Conservation (phyloP, 2,797 vertebrate species). For the Sebastolobus alascanus region DNA sequence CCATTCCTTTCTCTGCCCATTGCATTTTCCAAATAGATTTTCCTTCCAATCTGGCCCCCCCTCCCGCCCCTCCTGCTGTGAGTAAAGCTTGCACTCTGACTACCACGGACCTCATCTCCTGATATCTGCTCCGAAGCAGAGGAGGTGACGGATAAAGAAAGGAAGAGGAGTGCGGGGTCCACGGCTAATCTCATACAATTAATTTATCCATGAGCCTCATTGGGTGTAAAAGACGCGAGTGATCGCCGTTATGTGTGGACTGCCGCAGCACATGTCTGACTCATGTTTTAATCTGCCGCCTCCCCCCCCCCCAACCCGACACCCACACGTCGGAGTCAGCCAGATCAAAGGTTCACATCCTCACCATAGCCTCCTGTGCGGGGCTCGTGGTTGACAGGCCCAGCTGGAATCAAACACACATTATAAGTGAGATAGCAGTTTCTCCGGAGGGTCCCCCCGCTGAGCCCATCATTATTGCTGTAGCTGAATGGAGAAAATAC, state of each 20-base stretch:
- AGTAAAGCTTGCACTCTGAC: slow-evolving; percentile 38
- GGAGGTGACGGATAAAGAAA: slow-evolving; percentile 41
- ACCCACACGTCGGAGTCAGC: slow-evolving; percentile 38
- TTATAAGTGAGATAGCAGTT: slow-evolving; percentile 44
- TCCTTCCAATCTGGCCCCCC: slow-evolving; percentile 25
- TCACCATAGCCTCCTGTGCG: slow-evolving; percentile 45
- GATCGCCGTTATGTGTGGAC: slow-evolving; percentile 58
- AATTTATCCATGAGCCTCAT: slow-evolving; percentile 49
- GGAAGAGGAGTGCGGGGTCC: slow-evolving; percentile 20
- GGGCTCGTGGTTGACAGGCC: slow-evolving; percentile 48
- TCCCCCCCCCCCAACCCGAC: background rate
- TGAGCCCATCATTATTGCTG: slow-evolving; percentile 50
- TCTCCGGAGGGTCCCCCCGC: slow-evolving; percentile 53
- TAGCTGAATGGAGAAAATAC: slow-evolving; percentile 31
- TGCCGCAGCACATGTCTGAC: slow-evolving; percentile 52
- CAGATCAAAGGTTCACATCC: slow-evolving; percentile 71
- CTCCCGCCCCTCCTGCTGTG: slow-evolving; percentile 35
- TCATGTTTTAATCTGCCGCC: slow-evolving; percentile 71
- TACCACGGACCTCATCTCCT: slow-evolving; percentile 32
- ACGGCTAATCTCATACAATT: slow-evolving; percentile 67
- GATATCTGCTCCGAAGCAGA: slow-evolving; percentile 58
- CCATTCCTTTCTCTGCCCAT: slow-evolving; percentile 31
- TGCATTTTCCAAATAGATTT: slow-evolving; percentile 64
- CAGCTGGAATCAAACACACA: slow-evolving; percentile 58
- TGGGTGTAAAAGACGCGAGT: slow-evolving; percentile 58